Evolutionary conservation across 2,113 vertebrate genomes (phyloP), one percentile per base, ranked within the genome.

Genomic region (Terrapene triunguis): DNA sequence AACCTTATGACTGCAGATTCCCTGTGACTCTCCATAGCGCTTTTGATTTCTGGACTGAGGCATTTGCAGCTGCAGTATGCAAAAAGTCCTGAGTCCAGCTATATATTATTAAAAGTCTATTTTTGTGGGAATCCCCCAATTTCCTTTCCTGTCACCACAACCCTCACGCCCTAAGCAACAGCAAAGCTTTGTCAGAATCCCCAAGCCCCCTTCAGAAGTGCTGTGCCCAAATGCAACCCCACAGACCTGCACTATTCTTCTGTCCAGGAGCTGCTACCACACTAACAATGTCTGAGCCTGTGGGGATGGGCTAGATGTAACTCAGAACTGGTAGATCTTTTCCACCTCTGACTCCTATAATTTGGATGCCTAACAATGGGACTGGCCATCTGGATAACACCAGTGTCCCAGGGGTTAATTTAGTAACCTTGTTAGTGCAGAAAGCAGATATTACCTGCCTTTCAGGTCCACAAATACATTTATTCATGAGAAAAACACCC

Each of bases 261-360:
- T 38, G 2, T 7, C 42, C 0, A 0, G 8, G 50, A 51, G 12
- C 29, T 3, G n/a, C 7, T n/a, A 76, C 13, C 48, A 9, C 14
- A 4, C 0, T 2, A 19, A 27, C 10, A 2, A n/a, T 48, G 42
- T 12, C 51, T 57, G 59, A 24, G 65, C 27, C 3, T 1, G 55
- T 79, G 48, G 21, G 10, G 44, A 17, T 13, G 35, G 85, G 13
- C 13, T 0, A 0, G 25, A 6, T 50, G 14, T 25, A 25, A 57
- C 54, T 74, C 32, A 44, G 78, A 16, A 11, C 48, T 91, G 48
- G 19, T 24, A 79, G 44, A 14, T 76, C 42, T 42, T 69, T 24
- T 76, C 74, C 81, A 27, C 38, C 80, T 4, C 54, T 84, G 72
- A 32, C 48, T 82, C 69, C 55, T 50, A 54, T 78, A 50, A 87